Percentiles rank a stretch among this genome's conserved stretches.
phyloP scores from a whole-genome alignment of 2,888 invertebrate genomes.

The Eupithecia inturbata region DNA sequence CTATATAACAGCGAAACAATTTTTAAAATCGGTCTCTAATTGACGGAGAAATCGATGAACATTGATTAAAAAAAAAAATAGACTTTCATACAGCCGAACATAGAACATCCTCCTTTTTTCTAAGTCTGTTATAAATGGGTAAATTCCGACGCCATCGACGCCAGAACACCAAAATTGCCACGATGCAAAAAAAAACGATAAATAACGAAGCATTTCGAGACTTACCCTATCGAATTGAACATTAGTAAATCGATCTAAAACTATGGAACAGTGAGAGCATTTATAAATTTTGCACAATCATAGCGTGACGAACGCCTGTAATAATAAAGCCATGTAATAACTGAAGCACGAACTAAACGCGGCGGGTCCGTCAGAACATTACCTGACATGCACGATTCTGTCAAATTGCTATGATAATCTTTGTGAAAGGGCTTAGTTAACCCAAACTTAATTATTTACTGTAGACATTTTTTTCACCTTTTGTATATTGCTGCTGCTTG shows the following conservation, averaged over 20 bases:
- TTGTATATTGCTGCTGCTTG: too few relatives aligned
- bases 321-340: constrained; percentile 28
- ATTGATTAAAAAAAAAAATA: too few relatives aligned
- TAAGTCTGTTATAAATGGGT: too few relatives aligned
- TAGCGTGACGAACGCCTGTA: constrained; percentile 38
- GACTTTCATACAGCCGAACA: too few relatives aligned
- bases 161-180: not conserved
- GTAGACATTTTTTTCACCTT: not conserved
- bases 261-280: constrained; percentile 10
- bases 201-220: not conserved
- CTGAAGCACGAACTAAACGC: constrained; percentile 31
- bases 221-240: not conserved
- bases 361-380: constrained; percentile 32
- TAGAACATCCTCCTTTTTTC: too few relatives aligned
- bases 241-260: constrained; percentile 1
- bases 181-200: not conserved
- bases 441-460: not conserved
- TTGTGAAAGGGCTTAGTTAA: constrained; percentile 9
- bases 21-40: too few relatives aligned
- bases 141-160: not conserved
- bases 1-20: too few relatives aligned
- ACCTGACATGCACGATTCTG: constrained; percentile 19
- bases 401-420: constrained; percentile 13
- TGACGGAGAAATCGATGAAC: too few relatives aligned
- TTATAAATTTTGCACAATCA: constrained; percentile 30